phyloP scores from a whole-genome alignment of 30 jellyfish, hydroid and myxozoan species.

The Sanderia malayensis region DNA sequence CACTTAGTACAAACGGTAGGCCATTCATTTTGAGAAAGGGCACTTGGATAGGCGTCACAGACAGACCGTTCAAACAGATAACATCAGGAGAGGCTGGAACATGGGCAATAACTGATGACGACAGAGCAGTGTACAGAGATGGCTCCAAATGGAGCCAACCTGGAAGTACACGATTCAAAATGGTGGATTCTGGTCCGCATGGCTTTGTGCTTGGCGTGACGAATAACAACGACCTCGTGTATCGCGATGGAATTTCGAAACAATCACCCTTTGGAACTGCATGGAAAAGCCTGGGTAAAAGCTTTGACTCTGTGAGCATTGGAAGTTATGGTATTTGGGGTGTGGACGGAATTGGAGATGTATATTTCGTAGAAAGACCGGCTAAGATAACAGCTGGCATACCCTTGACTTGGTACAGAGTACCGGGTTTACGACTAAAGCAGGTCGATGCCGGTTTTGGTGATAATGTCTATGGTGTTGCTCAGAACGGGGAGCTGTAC shows the following conservation, averaged over 20 bases:
- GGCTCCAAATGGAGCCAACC: conserved; percentile 40
- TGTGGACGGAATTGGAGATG: conserved; percentile 19
- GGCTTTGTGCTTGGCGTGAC: conserved; percentile 27
- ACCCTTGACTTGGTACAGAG: conserved; percentile 29
- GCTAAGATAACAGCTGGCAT: not conserved
- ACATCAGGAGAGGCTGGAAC: conserved; percentile 74
- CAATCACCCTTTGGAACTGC: conserved; percentile 42
- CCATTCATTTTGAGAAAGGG: conserved; percentile 6
- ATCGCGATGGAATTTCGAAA: conserved; percentile 51
- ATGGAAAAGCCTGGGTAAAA: conserved; percentile 39
- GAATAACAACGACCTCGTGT: conserved; percentile 25
- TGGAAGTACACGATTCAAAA: conserved; percentile 32
- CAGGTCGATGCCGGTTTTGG: conserved; percentile 75
- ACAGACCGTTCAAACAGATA: not conserved
- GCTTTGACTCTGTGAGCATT: conserved; percentile 35
- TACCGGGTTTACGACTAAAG: conserved; percentile 28
- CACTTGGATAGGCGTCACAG: conserved; percentile 17
- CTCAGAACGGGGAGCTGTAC: conserved; percentile 47
- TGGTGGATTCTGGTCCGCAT: conserved; percentile 60
- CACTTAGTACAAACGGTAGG: conserved; percentile 12
- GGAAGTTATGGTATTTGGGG: conserved; percentile 76
- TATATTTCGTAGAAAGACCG: conserved; percentile 44
- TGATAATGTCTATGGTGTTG: conserved; percentile 63
- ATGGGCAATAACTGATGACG: conserved; percentile 49
- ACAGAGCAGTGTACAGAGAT: conserved; percentile 20